These are phyloP conservation scores for Heliconius aoede DNA, from an alignment of 2,888 invertebrate genomes.

Conservation along the genomic window DNA sequence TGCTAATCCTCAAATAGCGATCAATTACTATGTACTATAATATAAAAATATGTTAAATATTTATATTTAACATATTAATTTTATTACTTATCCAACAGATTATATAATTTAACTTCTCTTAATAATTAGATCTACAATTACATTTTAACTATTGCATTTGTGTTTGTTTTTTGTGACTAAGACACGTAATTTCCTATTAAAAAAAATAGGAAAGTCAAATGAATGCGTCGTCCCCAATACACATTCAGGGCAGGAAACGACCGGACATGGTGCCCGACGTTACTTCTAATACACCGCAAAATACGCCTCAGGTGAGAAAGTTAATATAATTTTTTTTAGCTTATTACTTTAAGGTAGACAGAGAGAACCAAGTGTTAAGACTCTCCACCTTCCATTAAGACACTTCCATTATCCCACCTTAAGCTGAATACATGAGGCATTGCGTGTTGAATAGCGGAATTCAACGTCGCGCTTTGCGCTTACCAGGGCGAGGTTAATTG, in stretches of 20 bases:
- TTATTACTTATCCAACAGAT: background rate
- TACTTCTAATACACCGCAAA: conserved; percentile 68
- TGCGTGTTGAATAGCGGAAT: background rate
- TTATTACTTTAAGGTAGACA: no score
- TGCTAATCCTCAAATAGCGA: no score
- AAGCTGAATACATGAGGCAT: background rate
- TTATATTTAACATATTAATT: background rate
- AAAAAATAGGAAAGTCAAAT: conserved; percentile 54
- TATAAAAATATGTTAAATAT: background rate
- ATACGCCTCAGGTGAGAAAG: conserved; percentile 65
- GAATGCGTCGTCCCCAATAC: conserved; percentile 66
- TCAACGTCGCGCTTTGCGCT: background rate
- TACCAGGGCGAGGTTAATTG: background rate
- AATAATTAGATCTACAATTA: background rate
- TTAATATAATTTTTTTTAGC: background rate
- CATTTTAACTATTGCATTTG: background rate
- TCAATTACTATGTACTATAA: no score
- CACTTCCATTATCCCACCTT: background rate
- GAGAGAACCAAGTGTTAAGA: no score
- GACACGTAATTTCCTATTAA: background rate
- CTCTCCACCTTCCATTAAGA: background rate
- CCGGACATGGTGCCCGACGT: conserved; percentile 87
- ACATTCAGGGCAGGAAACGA: conserved; percentile 63
- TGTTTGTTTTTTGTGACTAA: conserved; percentile 16
- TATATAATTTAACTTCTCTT: background rate